Evolutionary conservation across 2,888 invertebrate species (phyloP).

Genomic region (Flexamia atlantica): DNA sequence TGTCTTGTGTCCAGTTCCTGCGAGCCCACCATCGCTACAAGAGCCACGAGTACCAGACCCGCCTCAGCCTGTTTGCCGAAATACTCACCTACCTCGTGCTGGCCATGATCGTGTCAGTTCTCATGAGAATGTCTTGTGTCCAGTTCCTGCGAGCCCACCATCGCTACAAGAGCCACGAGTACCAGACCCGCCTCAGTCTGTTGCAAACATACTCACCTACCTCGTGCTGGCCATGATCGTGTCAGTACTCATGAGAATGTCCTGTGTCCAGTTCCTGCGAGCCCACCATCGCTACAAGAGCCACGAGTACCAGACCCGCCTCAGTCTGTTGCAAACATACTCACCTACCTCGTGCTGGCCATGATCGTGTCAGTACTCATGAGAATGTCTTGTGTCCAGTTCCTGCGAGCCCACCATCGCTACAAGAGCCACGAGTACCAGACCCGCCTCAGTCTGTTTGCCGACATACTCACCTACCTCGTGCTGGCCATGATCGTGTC

Average conservation of each 20-base stretch:
- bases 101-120: slow-evolving; percentile 91
- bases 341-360: slow-evolving; percentile 83
- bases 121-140: slow-evolving; percentile 75
- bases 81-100: slow-evolving; percentile 91
- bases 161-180: slow-evolving; percentile 86
- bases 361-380: slow-evolving; percentile 86
- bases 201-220: slow-evolving; percentile 88
- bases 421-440: slow-evolving; percentile 86
- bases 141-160: slow-evolving; percentile 88
- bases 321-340: too few relatives aligned
- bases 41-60: slow-evolving; percentile 82
- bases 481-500: slow-evolving; percentile 92
- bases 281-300: slow-evolving; percentile 89
- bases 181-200: slow-evolving; percentile 84
- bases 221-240: slow-evolving; percentile 92
- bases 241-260: slow-evolving; percentile 78
- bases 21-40: slow-evolving; percentile 89
- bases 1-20: slow-evolving; percentile 79
- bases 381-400: slow-evolving; percentile 83
- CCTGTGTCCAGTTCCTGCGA: slow-evolving; percentile 81
- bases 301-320: slow-evolving; percentile 79
- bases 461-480: slow-evolving; percentile 32
- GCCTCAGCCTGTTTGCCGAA: slow-evolving; percentile 86
- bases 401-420: slow-evolving; percentile 86
- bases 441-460: slow-evolving; percentile 75